Evolutionary conservation across 2,797 vertebrate species (phyloP).

Genomic region (Onychomys torridus): DNA sequence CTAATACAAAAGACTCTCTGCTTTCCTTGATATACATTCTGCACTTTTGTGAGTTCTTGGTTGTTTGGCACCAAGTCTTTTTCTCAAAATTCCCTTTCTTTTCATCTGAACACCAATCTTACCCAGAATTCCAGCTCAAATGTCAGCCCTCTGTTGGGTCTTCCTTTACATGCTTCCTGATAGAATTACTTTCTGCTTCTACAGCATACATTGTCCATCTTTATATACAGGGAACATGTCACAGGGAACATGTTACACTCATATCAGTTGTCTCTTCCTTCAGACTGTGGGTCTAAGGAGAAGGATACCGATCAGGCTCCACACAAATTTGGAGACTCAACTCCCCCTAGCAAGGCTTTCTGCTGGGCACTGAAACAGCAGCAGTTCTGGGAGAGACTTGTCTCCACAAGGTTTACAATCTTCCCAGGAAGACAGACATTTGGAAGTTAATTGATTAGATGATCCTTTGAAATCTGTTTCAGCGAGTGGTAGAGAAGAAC

Average conservation of each 20-base stretch:
- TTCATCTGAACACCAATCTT: background rate
- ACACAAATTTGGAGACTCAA: background rate
- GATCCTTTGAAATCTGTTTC: background rate
- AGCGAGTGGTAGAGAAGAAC: background rate
- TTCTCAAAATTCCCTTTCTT: slow-evolving; percentile 27
- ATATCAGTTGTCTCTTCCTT: background rate
- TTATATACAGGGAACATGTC: background rate
- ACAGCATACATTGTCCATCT: accelerated
- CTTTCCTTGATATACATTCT: background rate
- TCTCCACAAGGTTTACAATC: background rate
- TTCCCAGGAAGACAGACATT: background rate
- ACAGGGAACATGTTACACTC: background rate
- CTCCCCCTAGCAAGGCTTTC: background rate
- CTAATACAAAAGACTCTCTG: too few species aligned
- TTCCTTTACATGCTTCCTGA: background rate
- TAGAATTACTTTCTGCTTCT: background rate
- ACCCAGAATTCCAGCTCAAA: background rate
- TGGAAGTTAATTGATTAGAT: background rate
- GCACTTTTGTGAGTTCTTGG: background rate
- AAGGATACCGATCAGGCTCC: background rate
- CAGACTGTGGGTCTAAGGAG: background rate
- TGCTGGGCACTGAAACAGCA: background rate
- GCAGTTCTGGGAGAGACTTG: background rate
- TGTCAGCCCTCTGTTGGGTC: background rate
- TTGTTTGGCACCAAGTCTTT: background rate